phyloP scores from a whole-genome alignment of 2,888 invertebrate species.

The Cheilosia grossa region DNA sequence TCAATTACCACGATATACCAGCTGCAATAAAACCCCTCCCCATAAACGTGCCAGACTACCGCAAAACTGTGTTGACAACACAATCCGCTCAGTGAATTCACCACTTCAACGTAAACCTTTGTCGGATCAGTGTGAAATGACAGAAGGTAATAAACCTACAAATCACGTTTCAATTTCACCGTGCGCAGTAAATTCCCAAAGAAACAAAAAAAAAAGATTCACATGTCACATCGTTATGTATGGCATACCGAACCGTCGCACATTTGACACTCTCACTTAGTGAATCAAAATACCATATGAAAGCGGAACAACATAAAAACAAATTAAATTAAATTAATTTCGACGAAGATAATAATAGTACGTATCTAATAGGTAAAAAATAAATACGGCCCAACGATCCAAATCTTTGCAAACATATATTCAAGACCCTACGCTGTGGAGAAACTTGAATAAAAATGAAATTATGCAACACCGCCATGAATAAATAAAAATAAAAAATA shows the following conservation, averaged over 20 bases:
- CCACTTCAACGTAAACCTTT: conserved; percentile 30
- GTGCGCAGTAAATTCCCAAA: conserved; percentile 23
- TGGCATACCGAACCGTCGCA: background rate
- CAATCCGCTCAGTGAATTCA: conserved; percentile 21
- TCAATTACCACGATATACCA: conserved; percentile 13
- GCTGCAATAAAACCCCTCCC: background rate
- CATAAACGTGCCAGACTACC: conserved; percentile 20
- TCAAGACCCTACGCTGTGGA: conserved; percentile 14
- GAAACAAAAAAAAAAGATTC: background rate
- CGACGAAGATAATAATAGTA: background rate
- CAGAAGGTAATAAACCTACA: conserved; percentile 37
- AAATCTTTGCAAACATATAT: background rate
- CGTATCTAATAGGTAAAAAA: background rate
- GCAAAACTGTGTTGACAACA: background rate
- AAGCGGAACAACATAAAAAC: background rate
- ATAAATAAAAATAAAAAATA: conserved; percentile 9
- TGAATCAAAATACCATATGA: conserved; percentile 22
- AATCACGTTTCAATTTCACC: conserved; percentile 56
- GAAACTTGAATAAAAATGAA: conserved; percentile 15
- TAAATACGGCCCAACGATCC: background rate
- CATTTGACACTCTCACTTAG: conserved; percentile 26
- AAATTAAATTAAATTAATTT: background rate
- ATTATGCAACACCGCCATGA: conserved; percentile 12
- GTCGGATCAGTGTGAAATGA: conserved; percentile 39
- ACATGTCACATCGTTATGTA: background rate